phyloP scores from a whole-genome alignment of 2,797 vertebrate species.

The Okamejei kenojei region DNA sequence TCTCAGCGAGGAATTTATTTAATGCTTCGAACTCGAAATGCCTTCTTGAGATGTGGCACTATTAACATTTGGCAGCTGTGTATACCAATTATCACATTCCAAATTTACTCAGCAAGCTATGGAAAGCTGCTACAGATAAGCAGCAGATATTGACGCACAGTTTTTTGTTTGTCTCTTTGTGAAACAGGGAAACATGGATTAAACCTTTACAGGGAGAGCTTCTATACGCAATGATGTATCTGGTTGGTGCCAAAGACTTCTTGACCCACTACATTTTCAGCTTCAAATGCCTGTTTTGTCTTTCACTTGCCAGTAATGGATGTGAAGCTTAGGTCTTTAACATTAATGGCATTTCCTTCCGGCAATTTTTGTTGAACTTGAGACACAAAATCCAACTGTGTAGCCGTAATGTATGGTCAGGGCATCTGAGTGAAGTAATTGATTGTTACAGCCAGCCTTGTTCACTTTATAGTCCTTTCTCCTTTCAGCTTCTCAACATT shows the following conservation, averaged over 20 bases:
- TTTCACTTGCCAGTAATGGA: background rate
- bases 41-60: background rate
- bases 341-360: slow-evolving; percentile 17
- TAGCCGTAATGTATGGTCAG: background rate
- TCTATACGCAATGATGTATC: background rate
- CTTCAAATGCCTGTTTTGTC: slow-evolving; percentile 40
- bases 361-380: background rate
- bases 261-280: background rate
- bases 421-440: background rate
- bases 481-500: background rate
- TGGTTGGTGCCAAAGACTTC: background rate
- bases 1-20: background rate
- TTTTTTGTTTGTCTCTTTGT: background rate
- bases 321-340: background rate
- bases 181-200: background rate
- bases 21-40: background rate
- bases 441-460: background rate
- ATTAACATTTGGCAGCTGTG: background rate
- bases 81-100: background rate
- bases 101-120: background rate
- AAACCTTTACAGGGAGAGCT: background rate
- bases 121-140: background rate
- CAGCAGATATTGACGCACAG: background rate
- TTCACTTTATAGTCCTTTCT: background rate
- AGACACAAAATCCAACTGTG: slow-evolving; percentile 1